These are phyloP conservation scores for Grapholita molesta DNA, from an alignment of 1,140 invertebrate species.

Conservation along the genomic window DNA sequence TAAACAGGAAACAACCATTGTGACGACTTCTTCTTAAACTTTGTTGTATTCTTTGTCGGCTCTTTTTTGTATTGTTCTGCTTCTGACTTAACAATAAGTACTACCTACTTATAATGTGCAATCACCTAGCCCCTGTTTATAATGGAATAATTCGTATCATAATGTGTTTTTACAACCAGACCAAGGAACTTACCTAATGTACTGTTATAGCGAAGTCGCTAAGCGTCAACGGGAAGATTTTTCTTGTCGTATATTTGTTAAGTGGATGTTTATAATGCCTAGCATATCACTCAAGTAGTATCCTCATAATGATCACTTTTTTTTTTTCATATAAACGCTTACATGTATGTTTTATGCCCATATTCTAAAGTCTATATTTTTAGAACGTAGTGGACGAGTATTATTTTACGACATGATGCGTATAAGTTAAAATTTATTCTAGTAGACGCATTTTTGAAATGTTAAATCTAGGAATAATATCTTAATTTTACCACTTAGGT, in stretches of 20 bases:
- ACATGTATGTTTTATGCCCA: too few relatives aligned
- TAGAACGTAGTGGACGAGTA: neutral
- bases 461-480: neutral
- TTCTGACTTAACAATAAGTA: neutral
- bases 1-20: neutral
- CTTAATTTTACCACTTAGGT: neutral
- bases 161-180: too few relatives aligned
- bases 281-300: too few relatives aligned
- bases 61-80: neutral
- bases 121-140: neutral
- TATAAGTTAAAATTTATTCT: too few relatives aligned
- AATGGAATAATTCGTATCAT: too few relatives aligned
- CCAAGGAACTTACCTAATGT: neutral
- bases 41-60: neutral
- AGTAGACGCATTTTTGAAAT: neutral
- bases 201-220: too few relatives aligned
- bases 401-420: neutral
- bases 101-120: neutral
- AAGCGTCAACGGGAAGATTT: too few relatives aligned
- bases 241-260: too few relatives aligned
- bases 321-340: too few relatives aligned
- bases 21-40: neutral
- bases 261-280: too few relatives aligned
- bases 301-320: too few relatives aligned
- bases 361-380: too few relatives aligned